Conservation (phyloP, 2,797 vertebrate genomes). For the Pagetopsis macropterus region DNA sequence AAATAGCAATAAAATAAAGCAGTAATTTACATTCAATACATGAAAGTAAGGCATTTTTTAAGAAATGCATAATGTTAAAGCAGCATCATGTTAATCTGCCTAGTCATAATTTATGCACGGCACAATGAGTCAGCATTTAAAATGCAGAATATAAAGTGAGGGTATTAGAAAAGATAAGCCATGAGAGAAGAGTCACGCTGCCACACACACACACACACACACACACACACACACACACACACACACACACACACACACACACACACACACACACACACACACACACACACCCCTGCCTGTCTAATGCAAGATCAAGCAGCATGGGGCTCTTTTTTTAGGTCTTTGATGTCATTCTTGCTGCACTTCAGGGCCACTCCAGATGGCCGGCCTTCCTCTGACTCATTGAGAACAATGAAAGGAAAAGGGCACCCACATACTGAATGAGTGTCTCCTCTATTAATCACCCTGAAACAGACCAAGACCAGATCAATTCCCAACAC, state of each 20-base stretch:
- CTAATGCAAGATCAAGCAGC: slow-evolving; percentile 29
- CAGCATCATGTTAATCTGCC: background rate
- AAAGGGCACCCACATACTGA: slow-evolving; percentile 22
- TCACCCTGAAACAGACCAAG: slow-evolving; percentile 10
- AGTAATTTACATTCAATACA: too few relatives aligned
- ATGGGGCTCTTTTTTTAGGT: slow-evolving; percentile 7
- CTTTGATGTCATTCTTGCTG: slow-evolving; percentile 7
- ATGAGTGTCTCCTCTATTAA: slow-evolving; percentile 15
- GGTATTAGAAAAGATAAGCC: slow-evolving; percentile 2
- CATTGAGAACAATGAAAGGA: slow-evolving; percentile 18
- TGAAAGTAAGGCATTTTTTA: background rate
- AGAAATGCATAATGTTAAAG: background rate
- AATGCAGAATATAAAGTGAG: slow-evolving; percentile 15
- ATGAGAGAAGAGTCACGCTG: slow-evolving; percentile 19
- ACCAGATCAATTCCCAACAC: slow-evolving; percentile 22
- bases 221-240: too few relatives aligned
- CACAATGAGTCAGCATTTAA: slow-evolving; percentile 41
- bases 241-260: too few relatives aligned
- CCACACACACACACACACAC: too few relatives aligned
- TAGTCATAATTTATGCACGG: slow-evolving; percentile 30
- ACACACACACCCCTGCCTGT: background rate
- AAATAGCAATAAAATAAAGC: too few relatives aligned
- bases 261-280: too few relatives aligned
- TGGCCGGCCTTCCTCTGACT: slow-evolving; percentile 12
- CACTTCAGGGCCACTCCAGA: slow-evolving; percentile 20